A percentile compares a stretch with the other conserved stretches of the same genome.
These are phyloP conservation scores for Esox masquinongy DNA, from an alignment of 2,797 vertebrate genomes.

Conservation along the genomic window DNA sequence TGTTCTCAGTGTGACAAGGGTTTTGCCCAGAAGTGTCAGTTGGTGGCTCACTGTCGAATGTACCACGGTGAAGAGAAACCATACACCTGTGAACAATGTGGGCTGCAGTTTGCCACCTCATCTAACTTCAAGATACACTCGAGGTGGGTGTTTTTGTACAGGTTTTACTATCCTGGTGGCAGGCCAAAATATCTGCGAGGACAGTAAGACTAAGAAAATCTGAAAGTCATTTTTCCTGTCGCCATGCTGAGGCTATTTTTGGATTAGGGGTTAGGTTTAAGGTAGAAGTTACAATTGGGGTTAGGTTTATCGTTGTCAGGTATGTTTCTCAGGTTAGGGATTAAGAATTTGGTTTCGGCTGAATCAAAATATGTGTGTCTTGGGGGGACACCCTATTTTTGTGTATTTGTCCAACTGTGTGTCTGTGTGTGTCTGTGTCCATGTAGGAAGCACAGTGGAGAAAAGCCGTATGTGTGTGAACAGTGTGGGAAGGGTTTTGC, in stretches of 20 bases:
- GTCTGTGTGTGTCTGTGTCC: not conserved
- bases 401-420: not conserved
- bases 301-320: too few species aligned
- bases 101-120: slow-evolving; percentile 97
- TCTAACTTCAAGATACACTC: slow-evolving; percentile 98
- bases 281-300: slow-evolving; percentile 58
- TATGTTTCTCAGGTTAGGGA: too few species aligned
- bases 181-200: too few species aligned
- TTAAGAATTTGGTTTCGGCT: too few species aligned
- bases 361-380: slow-evolving; percentile 15
- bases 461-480: slow-evolving; percentile 96
- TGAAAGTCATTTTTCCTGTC: slow-evolving; percentile 48
- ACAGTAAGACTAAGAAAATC: too few species aligned
- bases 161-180: too few species aligned
- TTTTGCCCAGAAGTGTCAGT: slow-evolving; percentile 98
- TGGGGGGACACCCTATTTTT: not conserved
- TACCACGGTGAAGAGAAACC: slow-evolving; percentile 98
- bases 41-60: slow-evolving; percentile 97
- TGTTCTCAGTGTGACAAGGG: slow-evolving; percentile 92
- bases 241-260: too few species aligned
- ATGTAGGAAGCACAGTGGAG: slow-evolving; percentile 89
- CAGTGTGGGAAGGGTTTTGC: slow-evolving; percentile 94
- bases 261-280: too few species aligned
- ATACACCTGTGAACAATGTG: slow-evolving; percentile 93
- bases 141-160: slow-evolving; percentile 73